Evolutionary conservation across 2,797 vertebrate genomes (phyloP), one percentile per base, ranked within the genome.

Genomic region (Macrochelys suwanniensis): DNA sequence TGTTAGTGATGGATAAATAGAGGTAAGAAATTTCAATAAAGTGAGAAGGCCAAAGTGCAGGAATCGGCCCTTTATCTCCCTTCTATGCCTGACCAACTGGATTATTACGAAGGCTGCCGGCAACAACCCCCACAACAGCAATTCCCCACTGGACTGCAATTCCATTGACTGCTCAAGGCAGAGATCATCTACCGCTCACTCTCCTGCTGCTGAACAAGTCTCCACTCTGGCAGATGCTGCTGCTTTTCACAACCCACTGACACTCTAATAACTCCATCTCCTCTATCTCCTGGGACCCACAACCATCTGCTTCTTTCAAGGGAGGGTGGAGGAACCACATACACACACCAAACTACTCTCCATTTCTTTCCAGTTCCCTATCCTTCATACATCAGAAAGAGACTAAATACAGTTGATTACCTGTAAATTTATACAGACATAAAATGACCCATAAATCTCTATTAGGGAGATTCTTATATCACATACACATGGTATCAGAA

Each of bases 301-400:
- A 71, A 93, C 95, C 95, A 96, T 96, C 94, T 96, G 97, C 93
- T 97, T 91, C 96, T 95, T 95, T 84, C 89, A 93, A 76, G 65
- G 89, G 49, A 92, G 96, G 94, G 65, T 86, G 84, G 79, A 78
- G 76, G 96, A 96, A 95, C 54, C 85, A 91, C 88, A 76, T 47
- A 81, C 77, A 89, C 74, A 95, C 59, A 65, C 61, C 31, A 54
- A 47, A 53, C 84, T 91, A 91, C 84, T 57, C 81, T 83, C 79
- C 82, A 71, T 79, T 91, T 94, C 84, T 94, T 94, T 57, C 0
- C 0, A 91, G 76, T 81, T 94, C 12, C 45, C 28, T 78, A 94
- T 88, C 86, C 88, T 71, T 49, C 74, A 88, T 74, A 31, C 49
- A 91, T 50, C 80, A 82, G 51, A 84, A 82, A 95, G 80, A 23